Base-by-base conservation (phyloP, 2,797 vertebrate genomes). In the Melanotaenia nigrans region DNA sequence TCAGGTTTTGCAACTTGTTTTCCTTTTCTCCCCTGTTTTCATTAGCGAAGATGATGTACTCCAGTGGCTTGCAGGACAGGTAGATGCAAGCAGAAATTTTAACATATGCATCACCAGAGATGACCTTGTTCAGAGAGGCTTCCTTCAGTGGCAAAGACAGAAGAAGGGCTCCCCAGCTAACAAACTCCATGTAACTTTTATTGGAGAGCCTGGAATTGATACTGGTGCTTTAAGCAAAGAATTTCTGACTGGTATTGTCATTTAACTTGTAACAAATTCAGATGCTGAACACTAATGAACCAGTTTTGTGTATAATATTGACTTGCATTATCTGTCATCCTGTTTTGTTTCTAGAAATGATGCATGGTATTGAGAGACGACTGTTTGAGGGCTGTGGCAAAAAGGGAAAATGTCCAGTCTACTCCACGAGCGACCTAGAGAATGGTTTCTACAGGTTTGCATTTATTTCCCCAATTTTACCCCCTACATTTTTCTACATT, bases 151-250 rank as follows among this genome's bases (percentile, higher is more conserved):
- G 28, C 28, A 30, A 30, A 30, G 28, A 30, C 28, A 30, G 28
- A 30, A 30, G 28, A 30, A 5, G 28, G 28, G 28, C 28, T 30
- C 0, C 28, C 28, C 28, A 30, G 28, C 28, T 53, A 53, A 64
- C 28, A 35, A 35, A 51, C 62, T 53, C 22, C 22, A 16, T 18
- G 47, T 24, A 3, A 61, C 24, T 2, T 40, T 61, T 1, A 61
- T 24, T 24, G 33, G 57, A 10, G 33, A 35, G 33, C 1, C 33
- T 10, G 33, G 33, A 10, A 35, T 35, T 35, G 33, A 35, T 35
- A 59, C 38, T 3, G 57, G 22, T 8, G 55, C 36, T 30, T 32
- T 67, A 47, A 67, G 54, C 36, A 47, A 67, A 58, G 38, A 56
- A 24, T 67, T 57, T 33, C 9, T 42, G 54, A 40, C 18, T 20